Evolutionary conservation across 2,797 vertebrate genomes (phyloP), one percentile per base, ranked within the genome.

Genomic region (Peromyscus melanophrys): DNA sequence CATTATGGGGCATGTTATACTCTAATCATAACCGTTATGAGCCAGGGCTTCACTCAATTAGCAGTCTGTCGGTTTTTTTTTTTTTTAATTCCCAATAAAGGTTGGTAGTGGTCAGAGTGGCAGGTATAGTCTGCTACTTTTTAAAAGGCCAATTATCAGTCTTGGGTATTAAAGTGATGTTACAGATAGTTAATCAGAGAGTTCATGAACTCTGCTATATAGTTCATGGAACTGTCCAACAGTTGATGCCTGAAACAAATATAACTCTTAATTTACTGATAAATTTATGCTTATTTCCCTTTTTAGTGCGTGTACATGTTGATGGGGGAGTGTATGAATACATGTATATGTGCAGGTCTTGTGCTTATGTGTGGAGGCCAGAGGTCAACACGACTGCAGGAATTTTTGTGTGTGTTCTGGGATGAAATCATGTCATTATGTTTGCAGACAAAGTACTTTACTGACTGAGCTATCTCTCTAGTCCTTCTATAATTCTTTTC

Each of bases 21-120:
- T 97, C 97, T 98, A 98, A 98, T 98, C 98, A 98, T 97, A 98
- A 98, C 96, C 96, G 97, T 98, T 97, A 98, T 97, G 98, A 98
- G 97, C 97, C 95, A 97, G 86, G 96, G 97, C 88, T 98, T 98
- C 97, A 95, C 98, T 98, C 97, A 98, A 98, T 98, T 98, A 98
- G 97, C 97, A 97, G 95, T 73, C 94, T 98, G 97, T 98, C 97
- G 98, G 82, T 43, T 43, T 83, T 52, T 57, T n/a, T 12, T 40
- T 37, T 46, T 40, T 75, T 98, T 98, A 98, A 98, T 98, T 98
- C 97, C 13, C 77, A 92, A 95, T 90, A 97, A 98, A 98, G 98
- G 98, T 98, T 97, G 94, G 92, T 92, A 93, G 73, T 97, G 97
- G 97, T 98, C 97, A 98, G 96, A 97, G 94, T 97, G 98, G 96